phyloP scores from a whole-genome alignment of 2,113 vertebrate genomes.

The Psophia crepitans region DNA sequence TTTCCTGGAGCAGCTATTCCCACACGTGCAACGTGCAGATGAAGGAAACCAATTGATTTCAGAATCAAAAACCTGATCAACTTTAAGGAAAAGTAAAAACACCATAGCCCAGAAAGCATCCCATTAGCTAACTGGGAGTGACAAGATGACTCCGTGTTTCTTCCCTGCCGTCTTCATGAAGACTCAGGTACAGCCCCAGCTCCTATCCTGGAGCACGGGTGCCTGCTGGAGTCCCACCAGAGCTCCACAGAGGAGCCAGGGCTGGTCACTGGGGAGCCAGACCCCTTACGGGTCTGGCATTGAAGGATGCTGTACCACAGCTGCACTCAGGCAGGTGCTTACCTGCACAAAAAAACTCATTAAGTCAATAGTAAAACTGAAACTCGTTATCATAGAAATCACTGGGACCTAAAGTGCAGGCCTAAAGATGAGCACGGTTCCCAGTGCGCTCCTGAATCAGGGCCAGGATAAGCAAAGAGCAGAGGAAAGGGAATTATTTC shows the following conservation, averaged over 20 bases:
- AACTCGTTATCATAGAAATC: not conserved
- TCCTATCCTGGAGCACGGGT: not conserved
- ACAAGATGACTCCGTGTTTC: not conserved
- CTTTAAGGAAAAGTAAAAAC: not conserved
- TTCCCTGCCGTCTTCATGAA: not conserved
- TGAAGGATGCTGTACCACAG: not conserved
- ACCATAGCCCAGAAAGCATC: not conserved
- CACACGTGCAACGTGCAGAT: not conserved
- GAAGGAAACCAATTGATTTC: not conserved
- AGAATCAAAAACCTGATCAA: not conserved
- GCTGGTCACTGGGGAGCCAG: not conserved
- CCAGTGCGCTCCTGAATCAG: not conserved
- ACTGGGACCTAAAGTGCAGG: not conserved
- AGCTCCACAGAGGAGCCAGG: not conserved
- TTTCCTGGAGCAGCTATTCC: not conserved
- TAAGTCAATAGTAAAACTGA: not conserved
- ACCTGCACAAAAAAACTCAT: not conserved
- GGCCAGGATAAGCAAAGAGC: slow-evolving; percentile 52
- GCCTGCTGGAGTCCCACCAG: not conserved
- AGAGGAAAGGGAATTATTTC: slow-evolving; percentile 64
- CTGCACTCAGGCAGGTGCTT: not conserved
- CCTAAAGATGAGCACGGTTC: not conserved
- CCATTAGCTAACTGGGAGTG: not conserved
- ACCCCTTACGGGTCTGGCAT: not conserved
- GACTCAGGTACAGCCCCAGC: not conserved